Percentiles rank a stretch among this genome's conserved stretches.
Evolutionary conservation across 2,113 vertebrate genomes (phyloP).

Genomic region (Plotosus lineatus): DNA sequence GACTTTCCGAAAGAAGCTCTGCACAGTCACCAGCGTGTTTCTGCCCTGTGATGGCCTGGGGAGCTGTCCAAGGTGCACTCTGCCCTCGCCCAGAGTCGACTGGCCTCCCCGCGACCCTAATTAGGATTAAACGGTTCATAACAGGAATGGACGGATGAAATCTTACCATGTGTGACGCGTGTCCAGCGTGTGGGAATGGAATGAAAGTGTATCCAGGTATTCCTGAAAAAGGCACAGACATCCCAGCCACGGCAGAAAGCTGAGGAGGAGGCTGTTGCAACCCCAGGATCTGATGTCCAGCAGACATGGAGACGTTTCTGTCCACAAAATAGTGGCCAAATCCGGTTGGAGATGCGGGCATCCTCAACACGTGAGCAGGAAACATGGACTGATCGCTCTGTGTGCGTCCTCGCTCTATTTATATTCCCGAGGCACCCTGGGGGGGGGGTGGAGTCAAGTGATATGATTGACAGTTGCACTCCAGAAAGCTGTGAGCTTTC

Average conservation of each 20-base stretch:
- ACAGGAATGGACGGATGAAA: not conserved
- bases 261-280: conserved; percentile 66
- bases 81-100: too few species aligned
- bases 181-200: conserved; percentile 71
- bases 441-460: conserved; percentile 44
- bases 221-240: conserved; percentile 71
- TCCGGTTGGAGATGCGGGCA: conserved; percentile 75
- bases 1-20: too few species aligned
- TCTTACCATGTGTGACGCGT: conserved; percentile 72
- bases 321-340: conserved; percentile 75
- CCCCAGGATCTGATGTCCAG: conserved; percentile 72
- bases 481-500: conserved; percentile 71
- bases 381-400: conserved; percentile 42
- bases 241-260: conserved; percentile 67
- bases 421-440: conserved; percentile 42
- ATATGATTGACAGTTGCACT: conserved; percentile 68
- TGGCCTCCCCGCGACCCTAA: too few species aligned
- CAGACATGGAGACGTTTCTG: conserved; percentile 64
- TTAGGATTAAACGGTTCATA: too few species aligned
- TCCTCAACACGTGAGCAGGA: conserved; percentile 57
- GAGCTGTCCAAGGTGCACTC: too few species aligned
- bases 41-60: too few species aligned
- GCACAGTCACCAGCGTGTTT: too few species aligned
- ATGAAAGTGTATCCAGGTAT: conserved; percentile 77
- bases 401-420: conserved; percentile 54